Base-by-base conservation (phyloP, 2,113 vertebrate species). In the Colaptes auratus region DNA sequence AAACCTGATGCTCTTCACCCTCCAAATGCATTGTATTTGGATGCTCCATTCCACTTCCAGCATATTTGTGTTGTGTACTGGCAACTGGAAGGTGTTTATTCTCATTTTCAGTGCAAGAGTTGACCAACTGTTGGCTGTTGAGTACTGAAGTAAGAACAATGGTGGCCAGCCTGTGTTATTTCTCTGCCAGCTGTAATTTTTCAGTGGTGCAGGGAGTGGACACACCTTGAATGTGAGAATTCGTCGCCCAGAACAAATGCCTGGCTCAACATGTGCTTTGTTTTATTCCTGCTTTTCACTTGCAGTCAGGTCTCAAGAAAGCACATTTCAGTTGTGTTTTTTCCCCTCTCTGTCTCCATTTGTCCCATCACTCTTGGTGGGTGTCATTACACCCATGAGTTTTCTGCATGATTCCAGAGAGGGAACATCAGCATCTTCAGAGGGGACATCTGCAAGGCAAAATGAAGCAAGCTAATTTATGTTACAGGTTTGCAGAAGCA, bases 151-250 rank as follows among this genome's bases (percentile, higher is more conserved):
- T 75, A 31, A 81, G 56, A 94, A 85, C 84, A 91, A 18, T 82
- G 65, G 75, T 93, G 89, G 35, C 91, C 82, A 66, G 58, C 28
- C n/a, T 42, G 20, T 12, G 12, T 46, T 64, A 50, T 60, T 91
- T 71, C 77, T 61, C 56, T 95, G 82, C 90, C 86, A 96, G 7
- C 30, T 77, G 23, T 67, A 61, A 76, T 80, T 85, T 86, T 82
- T 75, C 30, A 67, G 18, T 27, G 39, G 48, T 78, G 58, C 87
- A 93, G 24, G 65, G 24, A 93, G 59, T 48, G 48, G 53, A 25
- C 71, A 74, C 75, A 71, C 86, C 74, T 95, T 81, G 76, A 84
- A 42, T 31, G 42, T 71, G 71, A 76, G 59, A 86, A 80, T 94
- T 88, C 31, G 52, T 72, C 5, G 3, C 25, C 66, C 59, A 59